Conservation (phyloP, 2,888 invertebrate species). For the Pheosia tremula region DNA sequence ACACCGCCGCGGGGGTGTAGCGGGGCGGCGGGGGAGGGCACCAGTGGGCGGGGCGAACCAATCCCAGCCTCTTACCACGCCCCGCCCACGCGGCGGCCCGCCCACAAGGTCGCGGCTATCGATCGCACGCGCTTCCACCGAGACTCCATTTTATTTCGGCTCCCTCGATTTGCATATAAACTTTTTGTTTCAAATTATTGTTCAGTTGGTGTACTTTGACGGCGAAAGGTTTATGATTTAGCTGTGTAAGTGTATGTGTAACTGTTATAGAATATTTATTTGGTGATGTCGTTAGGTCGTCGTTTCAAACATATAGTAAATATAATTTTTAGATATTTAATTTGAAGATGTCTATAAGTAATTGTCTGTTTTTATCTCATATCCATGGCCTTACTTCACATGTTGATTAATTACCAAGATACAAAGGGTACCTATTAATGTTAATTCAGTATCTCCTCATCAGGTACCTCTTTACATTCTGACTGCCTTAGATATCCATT, state of each 20-base stretch:
- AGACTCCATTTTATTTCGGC: conserved; percentile 83
- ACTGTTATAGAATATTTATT: not conserved
- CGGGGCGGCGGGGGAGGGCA: conserved; percentile 49
- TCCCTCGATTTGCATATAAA: conserved; percentile 80
- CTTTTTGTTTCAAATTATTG: conserved; percentile 75
- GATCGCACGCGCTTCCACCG: conserved; percentile 75
- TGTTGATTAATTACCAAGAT: too few relatives aligned
- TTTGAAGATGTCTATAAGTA: too few relatives aligned
- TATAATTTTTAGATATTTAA: too few relatives aligned
- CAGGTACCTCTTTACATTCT: too few relatives aligned
- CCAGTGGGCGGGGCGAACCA: conserved; percentile 61
- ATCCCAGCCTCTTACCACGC: conserved; percentile 75
- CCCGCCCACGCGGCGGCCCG: conserved; percentile 75
- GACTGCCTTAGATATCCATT: not conserved
- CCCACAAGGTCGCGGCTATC: conserved; percentile 81
- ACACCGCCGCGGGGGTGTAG: conserved; percentile 39
- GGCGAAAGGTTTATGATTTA: conserved; percentile 35
- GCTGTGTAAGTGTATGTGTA: conserved; percentile 10
- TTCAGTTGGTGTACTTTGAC: conserved; percentile 49
- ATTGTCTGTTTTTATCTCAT: too few relatives aligned
- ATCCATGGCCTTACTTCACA: too few relatives aligned
- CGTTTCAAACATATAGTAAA: not conserved
- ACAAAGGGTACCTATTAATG: too few relatives aligned
- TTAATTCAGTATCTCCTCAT: too few relatives aligned
- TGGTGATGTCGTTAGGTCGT: not conserved